phyloP scores from a whole-genome alignment of 2,797 vertebrate species.

The Lagorchestes hirsutus region DNA sequence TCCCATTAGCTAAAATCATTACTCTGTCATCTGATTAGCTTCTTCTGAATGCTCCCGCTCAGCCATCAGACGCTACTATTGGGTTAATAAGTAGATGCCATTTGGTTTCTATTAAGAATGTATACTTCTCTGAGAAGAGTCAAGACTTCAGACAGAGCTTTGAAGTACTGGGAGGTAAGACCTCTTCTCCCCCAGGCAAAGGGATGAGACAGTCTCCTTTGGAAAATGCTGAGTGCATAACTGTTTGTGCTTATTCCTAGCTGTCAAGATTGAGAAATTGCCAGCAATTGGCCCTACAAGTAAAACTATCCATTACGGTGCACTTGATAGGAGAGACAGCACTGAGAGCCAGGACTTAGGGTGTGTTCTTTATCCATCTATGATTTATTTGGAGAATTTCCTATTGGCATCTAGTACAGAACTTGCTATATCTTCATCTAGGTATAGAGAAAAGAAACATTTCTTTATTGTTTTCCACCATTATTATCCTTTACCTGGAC shows the following conservation, averaged over 20 bases:
- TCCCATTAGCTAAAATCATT: neutral
- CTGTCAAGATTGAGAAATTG: neutral
- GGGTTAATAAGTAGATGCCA: conserved; percentile 8
- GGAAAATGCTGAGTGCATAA: neutral
- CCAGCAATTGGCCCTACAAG: neutral
- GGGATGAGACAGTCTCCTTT: neutral
- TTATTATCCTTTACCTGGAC: neutral
- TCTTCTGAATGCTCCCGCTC: neutral
- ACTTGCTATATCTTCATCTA: neutral
- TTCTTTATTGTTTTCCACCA: neutral
- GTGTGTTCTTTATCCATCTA: neutral
- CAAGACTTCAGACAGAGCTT: neutral
- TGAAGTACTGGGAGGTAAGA: neutral
- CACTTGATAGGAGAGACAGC: neutral
- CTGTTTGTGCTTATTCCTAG: neutral
- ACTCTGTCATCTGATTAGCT: neutral
- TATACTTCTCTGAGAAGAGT: neutral
- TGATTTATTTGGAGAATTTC: neutral
- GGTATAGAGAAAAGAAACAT: neutral
- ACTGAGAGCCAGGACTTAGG: neutral
- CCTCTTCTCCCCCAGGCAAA: neutral
- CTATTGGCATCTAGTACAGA: neutral
- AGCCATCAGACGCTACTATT: neutral
- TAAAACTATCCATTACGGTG: neutral
- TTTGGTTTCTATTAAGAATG: conserved; percentile 9